Evolutionary conservation across 1,140 invertebrate species (phyloP), one percentile per base, ranked within the genome.

Genomic region (Centruroides sculpturatus): DNA sequence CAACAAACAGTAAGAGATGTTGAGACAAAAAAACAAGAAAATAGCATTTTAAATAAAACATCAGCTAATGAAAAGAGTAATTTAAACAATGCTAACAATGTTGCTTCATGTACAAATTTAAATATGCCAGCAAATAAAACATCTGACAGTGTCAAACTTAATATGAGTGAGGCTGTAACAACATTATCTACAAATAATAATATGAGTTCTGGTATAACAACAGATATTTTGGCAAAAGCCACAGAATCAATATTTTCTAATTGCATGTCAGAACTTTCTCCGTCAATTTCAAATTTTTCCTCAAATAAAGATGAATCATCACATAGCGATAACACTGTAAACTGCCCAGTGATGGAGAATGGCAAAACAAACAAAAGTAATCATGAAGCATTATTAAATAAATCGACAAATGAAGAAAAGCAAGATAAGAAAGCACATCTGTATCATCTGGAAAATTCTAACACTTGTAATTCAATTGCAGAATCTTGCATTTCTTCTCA

Each of bases 201-300:
- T 41, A 41, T 41, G 41, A 41, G 5, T 41, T 6, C 41, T 41
- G 41, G 41, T 6, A 41, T 36, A 53, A 53, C 51, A 53, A 53
- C 66, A 9, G 74, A 76, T 63, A 74, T 76, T 55, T 68, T 76
- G 46, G 74, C 74, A 6, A 69, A 73, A 67, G 74, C 74, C 35
- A 72, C 73, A 34, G 71, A 74, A 61, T 75, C 73, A 1, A 74
- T 76, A 57, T 75, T 75, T 63, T 68, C 70, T 9, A 46, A 51
- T 55, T 35, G 35, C 35, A 55, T 51, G 7, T 12, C 34, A 47
- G 56, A 57, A n/a, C 12, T 57, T 34, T 57, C 56, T 6, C 35
- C 56, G 5, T 12, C 55, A 7, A 13, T 47, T 13, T 56, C 49
- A 46, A 35, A 34, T 36, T 35, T 35, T 35, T 13, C n/a, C 3